phyloP scores from a whole-genome alignment of 2,113 vertebrate species.

The Podarcis raffonei region DNA sequence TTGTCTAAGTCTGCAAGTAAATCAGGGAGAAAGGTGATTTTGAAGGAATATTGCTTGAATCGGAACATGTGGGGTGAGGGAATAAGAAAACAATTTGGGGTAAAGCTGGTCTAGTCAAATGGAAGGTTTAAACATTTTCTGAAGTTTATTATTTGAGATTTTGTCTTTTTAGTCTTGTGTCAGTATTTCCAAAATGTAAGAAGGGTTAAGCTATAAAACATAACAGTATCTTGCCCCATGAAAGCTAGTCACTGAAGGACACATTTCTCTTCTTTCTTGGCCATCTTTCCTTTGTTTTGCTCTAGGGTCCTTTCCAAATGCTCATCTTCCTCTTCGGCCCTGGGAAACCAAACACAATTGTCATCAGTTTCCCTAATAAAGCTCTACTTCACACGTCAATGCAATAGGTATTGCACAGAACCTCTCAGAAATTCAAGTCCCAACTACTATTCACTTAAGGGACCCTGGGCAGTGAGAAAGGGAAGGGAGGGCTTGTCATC shows the following conservation, averaged over 20 bases:
- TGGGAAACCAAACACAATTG: slow-evolving; percentile 63
- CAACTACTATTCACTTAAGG: neutral
- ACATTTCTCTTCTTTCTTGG: slow-evolving; percentile 98
- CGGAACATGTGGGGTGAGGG: slow-evolving; percentile 35
- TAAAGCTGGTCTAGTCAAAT: slow-evolving; percentile 69
- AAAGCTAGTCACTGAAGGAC: slow-evolving; percentile 85
- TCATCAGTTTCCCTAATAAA: neutral
- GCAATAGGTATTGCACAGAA: neutral
- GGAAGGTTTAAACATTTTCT: slow-evolving; percentile 59
- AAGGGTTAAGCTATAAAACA: slow-evolving; percentile 33
- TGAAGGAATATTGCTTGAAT: slow-evolving; percentile 55
- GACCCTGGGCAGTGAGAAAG: too few species aligned
- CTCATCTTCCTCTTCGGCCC: slow-evolving; percentile 97
- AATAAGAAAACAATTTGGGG: slow-evolving; percentile 54
- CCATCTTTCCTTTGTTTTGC: slow-evolving; percentile 99
- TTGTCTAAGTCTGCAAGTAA: slow-evolving; percentile 61
- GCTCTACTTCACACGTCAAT: neutral
- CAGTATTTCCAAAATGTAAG: slow-evolving; percentile 52
- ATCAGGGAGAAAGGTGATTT: slow-evolving; percentile 63
- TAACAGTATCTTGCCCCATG: slow-evolving; percentile 11
- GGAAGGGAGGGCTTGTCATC: too few species aligned
- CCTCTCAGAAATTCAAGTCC: neutral
- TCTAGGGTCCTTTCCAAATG: slow-evolving; percentile 98
- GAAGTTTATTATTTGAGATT: neutral
- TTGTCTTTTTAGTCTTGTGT: slow-evolving; percentile 44